Percentiles rank a stretch among this genome's conserved stretches.
Evolutionary conservation across 2,797 vertebrate species (phyloP).

Genomic region (Sebastes vulpes): DNA sequence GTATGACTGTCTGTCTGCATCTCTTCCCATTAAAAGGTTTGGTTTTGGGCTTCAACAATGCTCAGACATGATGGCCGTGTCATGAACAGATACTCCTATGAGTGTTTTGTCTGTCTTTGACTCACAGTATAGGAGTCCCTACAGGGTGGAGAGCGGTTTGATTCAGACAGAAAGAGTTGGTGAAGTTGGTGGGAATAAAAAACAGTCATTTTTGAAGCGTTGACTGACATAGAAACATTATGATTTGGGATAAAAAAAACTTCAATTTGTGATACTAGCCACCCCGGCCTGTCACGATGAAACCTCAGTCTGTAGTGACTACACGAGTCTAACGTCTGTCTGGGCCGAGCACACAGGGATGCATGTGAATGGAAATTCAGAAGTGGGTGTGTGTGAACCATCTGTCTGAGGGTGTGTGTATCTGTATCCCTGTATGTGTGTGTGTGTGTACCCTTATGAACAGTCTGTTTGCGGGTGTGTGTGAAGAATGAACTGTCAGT

Average conservation of each 20-base stretch:
- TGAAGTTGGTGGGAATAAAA: not conserved
- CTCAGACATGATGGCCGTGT: constrained; percentile 28
- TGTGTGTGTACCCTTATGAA: constrained; percentile 37
- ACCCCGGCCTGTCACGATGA: constrained; percentile 18
- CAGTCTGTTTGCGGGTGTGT: constrained; percentile 70
- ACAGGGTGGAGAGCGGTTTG: constrained; percentile 60
- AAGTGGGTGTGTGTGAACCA: constrained; percentile 71
- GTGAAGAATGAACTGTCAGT: constrained; percentile 63
- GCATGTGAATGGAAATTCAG: constrained; percentile 59
- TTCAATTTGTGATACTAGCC: constrained; percentile 13
- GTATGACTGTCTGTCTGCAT: constrained; percentile 69
- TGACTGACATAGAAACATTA: constrained; percentile 7
- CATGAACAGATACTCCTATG: constrained; percentile 61
- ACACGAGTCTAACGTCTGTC: constrained; percentile 25
- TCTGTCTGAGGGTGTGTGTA: constrained; percentile 60
- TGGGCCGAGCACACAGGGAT: constrained; percentile 10
- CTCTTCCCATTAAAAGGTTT: constrained; percentile 41
- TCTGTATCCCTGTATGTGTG: constrained; percentile 21
- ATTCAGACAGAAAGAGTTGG: constrained; percentile 55
- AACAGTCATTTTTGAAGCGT: constrained; percentile 26
- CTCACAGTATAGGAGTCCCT: constrained; percentile 32
- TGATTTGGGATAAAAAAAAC: constrained; percentile 33
- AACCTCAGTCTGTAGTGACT: constrained; percentile 15
- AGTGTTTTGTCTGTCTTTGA: constrained; percentile 61
- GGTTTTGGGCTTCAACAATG: constrained; percentile 36